phyloP scores from a whole-genome alignment of 2,113 vertebrate species.

The Lamprotornis superbus region DNA sequence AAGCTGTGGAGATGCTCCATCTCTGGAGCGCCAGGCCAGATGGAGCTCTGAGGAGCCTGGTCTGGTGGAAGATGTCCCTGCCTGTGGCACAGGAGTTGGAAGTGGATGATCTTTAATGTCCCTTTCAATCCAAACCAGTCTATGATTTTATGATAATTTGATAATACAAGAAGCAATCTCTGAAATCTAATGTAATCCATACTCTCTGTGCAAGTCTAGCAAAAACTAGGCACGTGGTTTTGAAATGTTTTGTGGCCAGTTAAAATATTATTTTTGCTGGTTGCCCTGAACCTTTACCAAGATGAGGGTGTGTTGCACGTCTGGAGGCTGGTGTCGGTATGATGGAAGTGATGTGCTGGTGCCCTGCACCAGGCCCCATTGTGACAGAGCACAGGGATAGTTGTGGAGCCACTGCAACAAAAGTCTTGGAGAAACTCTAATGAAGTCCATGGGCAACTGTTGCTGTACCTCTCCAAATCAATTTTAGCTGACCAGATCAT shows the following conservation, averaged over 20 bases:
- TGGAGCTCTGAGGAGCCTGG: not conserved
- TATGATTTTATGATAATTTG: not conserved
- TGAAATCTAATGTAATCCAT: not conserved
- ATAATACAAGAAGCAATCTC: not conserved
- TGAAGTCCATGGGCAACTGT: not conserved
- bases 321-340: not conserved
- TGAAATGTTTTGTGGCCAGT: not conserved
- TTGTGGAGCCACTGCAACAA: not conserved
- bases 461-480: not conserved
- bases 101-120: rapidly evolving
- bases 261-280: not conserved
- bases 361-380: rapidly evolving
- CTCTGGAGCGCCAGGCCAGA: not conserved
- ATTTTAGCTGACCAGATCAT: not conserved
- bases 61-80: not conserved
- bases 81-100: not conserved
- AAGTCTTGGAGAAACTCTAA: not conserved
- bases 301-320: not conserved
- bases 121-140: not conserved
- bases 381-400: rapidly evolving
- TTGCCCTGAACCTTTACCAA: not conserved
- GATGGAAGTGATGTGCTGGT: not conserved
- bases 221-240: rapidly evolving
- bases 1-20: not conserved
- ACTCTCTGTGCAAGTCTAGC: not conserved